phyloP scores from a whole-genome alignment of 2,888 invertebrate species.

The Euplagia quadripunctaria region DNA sequence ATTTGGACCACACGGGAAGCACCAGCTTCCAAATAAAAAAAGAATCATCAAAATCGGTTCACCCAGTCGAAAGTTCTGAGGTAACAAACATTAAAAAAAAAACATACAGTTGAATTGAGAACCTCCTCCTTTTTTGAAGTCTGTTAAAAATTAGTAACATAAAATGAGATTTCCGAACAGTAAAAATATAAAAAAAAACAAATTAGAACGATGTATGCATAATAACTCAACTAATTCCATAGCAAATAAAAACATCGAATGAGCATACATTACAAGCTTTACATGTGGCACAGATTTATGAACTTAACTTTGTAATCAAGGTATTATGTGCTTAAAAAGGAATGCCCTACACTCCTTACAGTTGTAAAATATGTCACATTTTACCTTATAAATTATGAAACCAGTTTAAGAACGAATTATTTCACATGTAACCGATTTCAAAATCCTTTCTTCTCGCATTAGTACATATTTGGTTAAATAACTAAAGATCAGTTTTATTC shows the following conservation, averaged over 20 bases:
- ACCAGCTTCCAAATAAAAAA: too few species aligned
- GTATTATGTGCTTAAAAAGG: not conserved
- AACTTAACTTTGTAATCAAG: not conserved
- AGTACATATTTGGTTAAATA: not conserved
- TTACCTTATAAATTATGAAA: not conserved
- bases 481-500: not conserved
- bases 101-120: too few species aligned
- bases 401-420: slow-evolving; percentile 2
- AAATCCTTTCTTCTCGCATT: not conserved
- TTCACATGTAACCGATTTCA: not conserved
- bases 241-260: not conserved
- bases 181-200: too few species aligned
- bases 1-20: too few species aligned
- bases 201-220: not conserved
- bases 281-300: not conserved
- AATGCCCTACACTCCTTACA: not conserved
- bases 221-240: not conserved
- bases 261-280: not conserved
- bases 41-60: too few species aligned
- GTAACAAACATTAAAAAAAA: too few species aligned
- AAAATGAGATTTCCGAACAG: too few species aligned
- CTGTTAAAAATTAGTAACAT: too few species aligned
- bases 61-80: too few species aligned
- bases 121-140: too few species aligned
- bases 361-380: not conserved